Conservation (phyloP, 2,888 invertebrate genomes). For the Crossocerus cetratus region DNA sequence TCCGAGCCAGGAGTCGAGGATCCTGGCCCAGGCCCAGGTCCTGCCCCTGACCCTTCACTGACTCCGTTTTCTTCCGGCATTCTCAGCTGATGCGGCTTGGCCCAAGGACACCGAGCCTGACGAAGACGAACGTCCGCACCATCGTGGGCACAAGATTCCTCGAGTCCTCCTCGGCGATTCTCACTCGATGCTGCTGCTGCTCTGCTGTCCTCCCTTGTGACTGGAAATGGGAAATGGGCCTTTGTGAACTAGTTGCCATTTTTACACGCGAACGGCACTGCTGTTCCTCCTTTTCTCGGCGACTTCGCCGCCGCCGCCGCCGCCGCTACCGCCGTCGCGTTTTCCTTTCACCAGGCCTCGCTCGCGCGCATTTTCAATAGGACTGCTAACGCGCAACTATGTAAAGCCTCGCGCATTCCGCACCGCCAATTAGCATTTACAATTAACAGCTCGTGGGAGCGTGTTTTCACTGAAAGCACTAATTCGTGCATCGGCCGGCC, state of each 20-base stretch:
- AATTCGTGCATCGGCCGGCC: conserved; percentile 15
- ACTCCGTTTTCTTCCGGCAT: conserved; percentile 76
- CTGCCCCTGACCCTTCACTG: conserved; percentile 69
- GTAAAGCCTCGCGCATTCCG: background rate
- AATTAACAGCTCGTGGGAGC: conserved; percentile 3
- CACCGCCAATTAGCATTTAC: too few relatives aligned
- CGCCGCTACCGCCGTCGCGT: conserved; percentile 41
- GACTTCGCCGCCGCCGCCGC: conserved; percentile 22
- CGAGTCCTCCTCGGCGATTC: too few relatives aligned
- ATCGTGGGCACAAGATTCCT: conserved; percentile 71
- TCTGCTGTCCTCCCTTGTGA: conserved; percentile 1
- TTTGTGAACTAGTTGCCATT: too few relatives aligned
- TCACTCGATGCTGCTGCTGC: too few relatives aligned
- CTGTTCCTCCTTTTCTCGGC: conserved; percentile 43
- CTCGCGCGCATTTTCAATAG: conserved; percentile 58
- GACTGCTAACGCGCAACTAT: too few relatives aligned
- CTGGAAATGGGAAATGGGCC: background rate
- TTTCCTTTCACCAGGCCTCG: conserved; percentile 73
- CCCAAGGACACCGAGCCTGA: conserved; percentile 56
- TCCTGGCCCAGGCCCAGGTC: conserved; percentile 63
- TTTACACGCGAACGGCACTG: too few relatives aligned
- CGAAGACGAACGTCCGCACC: conserved; percentile 64
- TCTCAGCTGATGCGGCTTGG: conserved; percentile 67
- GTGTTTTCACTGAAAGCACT: too few relatives aligned
- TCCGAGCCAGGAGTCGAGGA: too few relatives aligned